Conservation (phyloP, 2,888 invertebrate species). For the Silvanus unidentatus region DNA sequence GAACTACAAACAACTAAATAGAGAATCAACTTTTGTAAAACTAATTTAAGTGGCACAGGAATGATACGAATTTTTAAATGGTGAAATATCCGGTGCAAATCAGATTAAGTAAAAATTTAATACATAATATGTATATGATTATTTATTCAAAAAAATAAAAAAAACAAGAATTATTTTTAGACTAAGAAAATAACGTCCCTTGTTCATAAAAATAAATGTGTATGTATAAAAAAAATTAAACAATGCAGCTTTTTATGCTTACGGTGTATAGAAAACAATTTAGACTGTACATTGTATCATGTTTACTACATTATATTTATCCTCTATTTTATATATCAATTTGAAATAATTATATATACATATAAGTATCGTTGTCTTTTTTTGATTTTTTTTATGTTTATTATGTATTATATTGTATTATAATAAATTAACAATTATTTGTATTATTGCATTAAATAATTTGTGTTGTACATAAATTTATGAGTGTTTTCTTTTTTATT, state of each 20-base stretch:
- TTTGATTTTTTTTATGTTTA: conserved; percentile 21
- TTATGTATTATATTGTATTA: conserved; percentile 43
- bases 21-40: too few relatives aligned
- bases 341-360: background rate
- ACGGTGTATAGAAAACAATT: conserved; percentile 21
- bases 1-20: too few relatives aligned
- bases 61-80: too few relatives aligned
- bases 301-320: conserved; percentile 19
- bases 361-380: too few relatives aligned
- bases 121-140: too few relatives aligned
- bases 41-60: too few relatives aligned
- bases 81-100: too few relatives aligned
- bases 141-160: too few relatives aligned
- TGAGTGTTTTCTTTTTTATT: too few relatives aligned
- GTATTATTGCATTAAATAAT: conserved; percentile 42
- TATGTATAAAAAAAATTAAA: conserved; percentile 26
- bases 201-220: conserved; percentile 31
- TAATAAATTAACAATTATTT: conserved; percentile 39
- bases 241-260: conserved; percentile 34
- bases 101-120: too few relatives aligned
- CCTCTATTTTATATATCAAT: conserved; percentile 13
- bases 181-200: conserved; percentile 27
- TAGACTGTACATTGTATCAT: conserved; percentile 29
- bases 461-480: conserved; percentile 30
- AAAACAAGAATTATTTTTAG: background rate